Conservation (phyloP, 2,888 invertebrate species). For the Diogma glabrata region DNA sequence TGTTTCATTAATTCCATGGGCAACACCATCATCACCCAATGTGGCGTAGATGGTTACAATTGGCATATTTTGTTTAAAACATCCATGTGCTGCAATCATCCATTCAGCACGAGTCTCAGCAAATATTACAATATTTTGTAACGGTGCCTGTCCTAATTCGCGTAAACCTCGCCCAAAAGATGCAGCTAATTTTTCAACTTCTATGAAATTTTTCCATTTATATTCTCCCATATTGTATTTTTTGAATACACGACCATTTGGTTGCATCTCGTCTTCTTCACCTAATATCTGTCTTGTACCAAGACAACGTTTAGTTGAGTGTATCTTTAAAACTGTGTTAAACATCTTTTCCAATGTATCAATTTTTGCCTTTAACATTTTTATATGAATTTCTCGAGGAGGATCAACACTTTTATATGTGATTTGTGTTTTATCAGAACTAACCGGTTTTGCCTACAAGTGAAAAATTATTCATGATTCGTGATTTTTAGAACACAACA, state of each 20-base stretch:
- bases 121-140: conserved; percentile 78
- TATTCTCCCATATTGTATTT: conserved; percentile 94
- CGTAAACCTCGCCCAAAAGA: conserved; percentile 77
- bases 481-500: no score
- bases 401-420: conserved; percentile 61
- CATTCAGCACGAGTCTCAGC: conserved; percentile 97
- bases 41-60: conserved; percentile 97
- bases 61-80: conserved; percentile 89
- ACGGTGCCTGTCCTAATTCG: conserved; percentile 60
- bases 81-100: conserved; percentile 93
- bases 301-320: conserved; percentile 63
- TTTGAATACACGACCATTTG: conserved; percentile 90
- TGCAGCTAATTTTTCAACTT: conserved; percentile 59
- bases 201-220: conserved; percentile 73
- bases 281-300: conserved; percentile 84
- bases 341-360: conserved; percentile 77
- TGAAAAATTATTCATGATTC: no score
- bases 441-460: conserved; percentile 56
- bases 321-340: conserved; percentile 61
- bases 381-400: conserved; percentile 58
- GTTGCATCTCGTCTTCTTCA: conserved; percentile 89
- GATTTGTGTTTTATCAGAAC: conserved; percentile 50
- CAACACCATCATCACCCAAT: conserved; percentile 90
- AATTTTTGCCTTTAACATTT: conserved; percentile 62
- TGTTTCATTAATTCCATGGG: conserved; percentile 94